A percentile compares a stretch with the other conserved stretches of the same genome.
These are phyloP conservation scores for Leistus spinibarbis DNA, from an alignment of 2,888 invertebrate genomes.

Conservation along the genomic window DNA sequence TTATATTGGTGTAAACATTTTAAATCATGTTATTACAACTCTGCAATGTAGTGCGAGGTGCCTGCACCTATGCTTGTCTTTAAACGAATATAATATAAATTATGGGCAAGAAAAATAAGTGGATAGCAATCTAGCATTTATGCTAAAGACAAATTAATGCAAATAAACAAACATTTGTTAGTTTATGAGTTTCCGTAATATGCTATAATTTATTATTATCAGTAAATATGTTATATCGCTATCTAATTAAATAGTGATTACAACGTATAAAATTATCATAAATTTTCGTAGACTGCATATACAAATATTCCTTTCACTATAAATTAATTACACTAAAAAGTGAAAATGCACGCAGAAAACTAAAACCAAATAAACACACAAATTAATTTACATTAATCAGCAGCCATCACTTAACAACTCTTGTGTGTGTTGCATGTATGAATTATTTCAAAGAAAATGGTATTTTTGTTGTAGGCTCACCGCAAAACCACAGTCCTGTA, in stretches of 20 bases:
- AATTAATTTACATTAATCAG: neutral
- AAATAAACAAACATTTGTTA: neutral
- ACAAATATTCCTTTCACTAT: neutral
- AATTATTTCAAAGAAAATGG: no score
- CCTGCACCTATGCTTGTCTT: no score
- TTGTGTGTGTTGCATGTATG: no score
- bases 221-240: neutral
- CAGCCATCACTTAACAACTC: neutral
- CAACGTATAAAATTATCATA: neutral
- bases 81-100: no score
- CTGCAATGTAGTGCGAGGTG: no score
- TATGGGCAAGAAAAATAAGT: no score
- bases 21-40: no score
- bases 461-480: slow-evolving; percentile 69
- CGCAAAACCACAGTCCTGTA: slow-evolving; percentile 90
- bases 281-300: neutral
- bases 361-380: neutral
- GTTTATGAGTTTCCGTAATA: neutral
- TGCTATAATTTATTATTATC: neutral
- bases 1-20: no score
- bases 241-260: neutral
- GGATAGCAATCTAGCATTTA: no score
- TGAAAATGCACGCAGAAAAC: neutral
- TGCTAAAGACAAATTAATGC: neutral
- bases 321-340: neutral